Conservation (phyloP, 2,888 invertebrate genomes). For the Magallana nippona region DNA sequence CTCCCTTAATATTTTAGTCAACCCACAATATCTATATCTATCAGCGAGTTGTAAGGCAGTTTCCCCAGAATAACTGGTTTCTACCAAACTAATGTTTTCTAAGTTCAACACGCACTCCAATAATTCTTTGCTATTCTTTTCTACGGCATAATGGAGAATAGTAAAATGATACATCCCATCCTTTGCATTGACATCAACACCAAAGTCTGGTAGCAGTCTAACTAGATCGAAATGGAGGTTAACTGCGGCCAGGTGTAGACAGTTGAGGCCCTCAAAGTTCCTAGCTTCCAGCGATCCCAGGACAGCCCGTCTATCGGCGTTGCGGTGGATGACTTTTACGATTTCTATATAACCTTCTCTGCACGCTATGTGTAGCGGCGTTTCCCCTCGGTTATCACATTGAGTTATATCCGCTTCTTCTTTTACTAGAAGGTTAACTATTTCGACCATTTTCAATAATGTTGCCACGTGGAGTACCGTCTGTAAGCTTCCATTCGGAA, state of each 20-base stretch:
- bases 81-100: not conserved
- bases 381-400: not conserved
- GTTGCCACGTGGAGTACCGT: not conserved
- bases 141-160: not conserved
- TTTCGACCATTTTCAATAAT: not conserved
- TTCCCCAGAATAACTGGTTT: not conserved
- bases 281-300: not conserved
- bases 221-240: not conserved
- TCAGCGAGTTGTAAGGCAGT: constrained; percentile 17
- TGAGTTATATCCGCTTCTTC: not conserved
- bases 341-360: not conserved
- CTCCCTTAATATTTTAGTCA: not conserved
- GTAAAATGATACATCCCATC: constrained; percentile 9
- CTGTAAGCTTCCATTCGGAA: not conserved
- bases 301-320: not conserved
- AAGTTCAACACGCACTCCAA: not conserved
- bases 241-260: not conserved
- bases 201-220: not conserved
- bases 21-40: not conserved
- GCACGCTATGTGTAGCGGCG: not conserved
- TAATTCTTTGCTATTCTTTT: not conserved
- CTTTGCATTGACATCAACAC: not conserved
- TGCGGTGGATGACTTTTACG: not conserved
- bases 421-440: not conserved
- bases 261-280: not conserved